Percentiles rank a stretch among this genome's conserved stretches.
phyloP scores from a whole-genome alignment of 2,113 vertebrate species.

The Geothlypis trichas region DNA sequence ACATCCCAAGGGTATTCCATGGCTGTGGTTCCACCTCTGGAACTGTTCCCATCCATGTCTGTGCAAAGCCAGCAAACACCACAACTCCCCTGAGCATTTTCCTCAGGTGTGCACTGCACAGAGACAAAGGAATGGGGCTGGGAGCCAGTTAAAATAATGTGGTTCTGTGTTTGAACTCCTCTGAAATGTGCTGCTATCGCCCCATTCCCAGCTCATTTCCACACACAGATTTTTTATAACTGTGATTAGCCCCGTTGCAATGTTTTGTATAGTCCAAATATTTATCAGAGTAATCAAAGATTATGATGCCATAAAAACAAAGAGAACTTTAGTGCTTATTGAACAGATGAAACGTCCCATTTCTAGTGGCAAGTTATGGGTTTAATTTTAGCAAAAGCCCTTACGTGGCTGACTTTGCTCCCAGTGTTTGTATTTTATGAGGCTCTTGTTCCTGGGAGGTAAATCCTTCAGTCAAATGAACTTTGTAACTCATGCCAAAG shows the following conservation, averaged over 20 bases:
- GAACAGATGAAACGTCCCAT: constrained; percentile 64
- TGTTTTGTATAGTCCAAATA: constrained; percentile 65
- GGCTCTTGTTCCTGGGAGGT: constrained; percentile 57
- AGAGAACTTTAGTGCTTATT: constrained; percentile 58
- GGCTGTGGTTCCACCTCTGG: neutral
- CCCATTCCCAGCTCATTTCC: neutral
- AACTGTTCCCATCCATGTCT: accelerated
- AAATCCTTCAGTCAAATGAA: constrained; percentile 65
- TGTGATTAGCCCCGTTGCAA: constrained; percentile 36
- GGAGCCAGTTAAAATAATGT: neutral
- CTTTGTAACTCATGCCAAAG: constrained; percentile 30
- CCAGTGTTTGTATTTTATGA: constrained; percentile 53
- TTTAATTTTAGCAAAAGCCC: constrained; percentile 63
- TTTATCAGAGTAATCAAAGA: constrained; percentile 73
- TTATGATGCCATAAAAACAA: constrained; percentile 65
- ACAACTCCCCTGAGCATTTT: neutral
- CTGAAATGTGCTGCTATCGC: neutral
- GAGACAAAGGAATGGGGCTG: neutral
- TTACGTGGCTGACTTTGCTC: constrained; percentile 38
- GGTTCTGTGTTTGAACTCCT: neutral
- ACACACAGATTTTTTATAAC: constrained; percentile 18
- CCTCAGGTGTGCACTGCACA: neutral
- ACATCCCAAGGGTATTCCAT: neutral
- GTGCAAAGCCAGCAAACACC: neutral
- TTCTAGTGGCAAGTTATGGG: constrained; percentile 53